These are phyloP conservation scores for Catajapyx aquilonaris DNA, from an alignment of 1,140 invertebrate genomes.

Conservation along the genomic window DNA sequence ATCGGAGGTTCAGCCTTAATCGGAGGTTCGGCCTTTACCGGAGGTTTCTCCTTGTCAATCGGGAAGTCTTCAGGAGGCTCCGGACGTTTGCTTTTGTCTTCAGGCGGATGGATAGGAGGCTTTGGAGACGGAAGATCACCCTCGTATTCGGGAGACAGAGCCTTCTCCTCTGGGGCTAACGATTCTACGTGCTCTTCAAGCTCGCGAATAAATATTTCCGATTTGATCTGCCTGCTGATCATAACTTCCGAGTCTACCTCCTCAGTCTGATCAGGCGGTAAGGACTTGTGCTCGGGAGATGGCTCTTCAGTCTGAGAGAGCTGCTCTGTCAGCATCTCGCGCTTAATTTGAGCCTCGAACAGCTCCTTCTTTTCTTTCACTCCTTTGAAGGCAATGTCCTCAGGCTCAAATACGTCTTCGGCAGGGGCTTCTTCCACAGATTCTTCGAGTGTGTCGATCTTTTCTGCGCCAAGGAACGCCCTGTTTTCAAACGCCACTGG, in stretches of 20 bases:
- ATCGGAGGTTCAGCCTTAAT: too few relatives aligned
- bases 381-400: slow-evolving; percentile 6
- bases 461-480: slow-evolving; percentile 21
- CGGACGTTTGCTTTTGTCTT: too few relatives aligned
- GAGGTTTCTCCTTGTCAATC: too few relatives aligned
- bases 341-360: slow-evolving; percentile 26
- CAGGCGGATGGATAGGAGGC: too few relatives aligned
- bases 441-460: slow-evolving; percentile 7
- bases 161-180: slow-evolving; percentile 15
- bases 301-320: slow-evolving; percentile 23
- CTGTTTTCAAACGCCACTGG: slow-evolving; percentile 25
- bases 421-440: slow-evolving; percentile 10
- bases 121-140: too few relatives aligned
- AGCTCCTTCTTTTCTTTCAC: slow-evolving; percentile 20
- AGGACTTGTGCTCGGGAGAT: slow-evolving; percentile 25
- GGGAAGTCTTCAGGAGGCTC: too few relatives aligned
- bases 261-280: slow-evolving; percentile 5
- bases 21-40: too few relatives aligned
- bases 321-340: slow-evolving; percentile 26
- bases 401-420: slow-evolving; percentile 17
- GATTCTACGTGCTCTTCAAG: slow-evolving; percentile 20
- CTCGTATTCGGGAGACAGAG: slow-evolving; percentile 3
- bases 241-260: slow-evolving; percentile 14
- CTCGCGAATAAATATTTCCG: slow-evolving; percentile 19
- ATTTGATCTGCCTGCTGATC: slow-evolving; percentile 18